Percentiles rank a stretch among this genome's conserved stretches.
Evolutionary conservation across 2,113 vertebrate species (phyloP).

Genomic region (Etheostoma spectabile): DNA sequence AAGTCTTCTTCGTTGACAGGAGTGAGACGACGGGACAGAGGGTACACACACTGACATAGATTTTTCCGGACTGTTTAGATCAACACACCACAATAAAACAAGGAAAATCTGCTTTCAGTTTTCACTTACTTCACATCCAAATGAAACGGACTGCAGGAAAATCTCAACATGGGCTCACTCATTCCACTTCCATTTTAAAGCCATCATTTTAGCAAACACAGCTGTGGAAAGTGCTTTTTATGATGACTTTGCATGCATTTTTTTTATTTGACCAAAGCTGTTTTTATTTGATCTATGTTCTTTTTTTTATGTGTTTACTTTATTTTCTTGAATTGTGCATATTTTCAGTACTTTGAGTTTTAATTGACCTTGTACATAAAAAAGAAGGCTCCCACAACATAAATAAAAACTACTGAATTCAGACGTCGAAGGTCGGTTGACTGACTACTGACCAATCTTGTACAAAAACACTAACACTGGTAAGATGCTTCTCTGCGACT

Average conservation of each 20-base stretch:
- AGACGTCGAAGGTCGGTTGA: conserved; percentile 24
- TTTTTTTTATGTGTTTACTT: conserved; percentile 24
- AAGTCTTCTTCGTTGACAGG: background rate
- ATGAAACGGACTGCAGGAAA: conserved; percentile 38
- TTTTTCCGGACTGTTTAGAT: conserved; percentile 25
- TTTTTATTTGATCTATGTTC: conserved; percentile 32
- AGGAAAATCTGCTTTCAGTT: conserved; percentile 46
- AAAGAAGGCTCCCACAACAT: conserved; percentile 3
- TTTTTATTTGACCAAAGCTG: conserved; percentile 47
- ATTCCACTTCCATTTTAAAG: conserved; percentile 39
- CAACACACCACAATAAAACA: conserved; percentile 37
- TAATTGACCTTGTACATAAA: conserved; percentile 19
- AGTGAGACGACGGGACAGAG: background rate
- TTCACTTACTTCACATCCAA: conserved; percentile 49
- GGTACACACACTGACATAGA: conserved; percentile 1
- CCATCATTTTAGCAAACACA: conserved; percentile 55
- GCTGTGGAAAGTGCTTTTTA: conserved; percentile 40
- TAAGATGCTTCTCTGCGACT: conserved; percentile 20
- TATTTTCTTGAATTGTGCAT: conserved; percentile 31
- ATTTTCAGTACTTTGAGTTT: conserved; percentile 7
- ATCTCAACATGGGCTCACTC: conserved; percentile 24
- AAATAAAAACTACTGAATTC: conserved; percentile 31
- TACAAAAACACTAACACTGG: conserved; percentile 11
- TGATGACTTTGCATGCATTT: conserved; percentile 38
- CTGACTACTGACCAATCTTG: conserved; percentile 13